Evolutionary conservation across 2,113 vertebrate genomes (phyloP), one percentile per base, ranked within the genome.

Genomic region (Engystomops pustulosus): DNA sequence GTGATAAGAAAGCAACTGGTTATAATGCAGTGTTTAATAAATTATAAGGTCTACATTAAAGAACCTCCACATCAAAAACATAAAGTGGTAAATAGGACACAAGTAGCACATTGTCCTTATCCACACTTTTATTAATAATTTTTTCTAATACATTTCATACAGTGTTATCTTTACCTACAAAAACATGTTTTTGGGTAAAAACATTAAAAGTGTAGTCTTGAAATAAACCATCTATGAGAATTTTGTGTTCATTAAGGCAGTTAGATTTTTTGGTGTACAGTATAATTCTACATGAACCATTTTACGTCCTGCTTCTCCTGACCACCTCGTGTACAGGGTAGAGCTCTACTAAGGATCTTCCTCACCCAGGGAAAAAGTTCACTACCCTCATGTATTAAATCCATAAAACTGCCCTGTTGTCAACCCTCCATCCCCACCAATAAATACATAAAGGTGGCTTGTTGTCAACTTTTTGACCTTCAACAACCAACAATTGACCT

Each of bases 1-100:
- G 3, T 70, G 79, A 81, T 81, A 81, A 80, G 79, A 23, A 80
- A 68, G 53, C 20, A 69, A 69, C 8, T 55, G 6, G 30, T 23
- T 71, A 38, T 55, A 69, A 55, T 81, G 38, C 45, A 81, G 14
- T 27, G 30, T 55, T 38, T 38, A 36, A 34, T 77, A 77, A 51
- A 72, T 72, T 72, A 18, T 74, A 60, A 78, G 62, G 62, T 34
- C 17, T 67, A 36, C 17, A 67, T 34, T 3, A 67, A 67, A 67
- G 62, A 32, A 67, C 18, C 2, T 6, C 30, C 17, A 18, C 32
- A 36, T 67, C 30, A 67, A 18, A 67, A 67, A 18, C 30, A 27
- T 60, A 10, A 8, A 65, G 60, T 7, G 14, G 12, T 65, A 32
- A 30, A 34, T 30, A 27, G 55, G 55, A 60, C 14, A 60, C 23